Conservation (phyloP, 2,888 invertebrate species). For the Nebria salina region DNA sequence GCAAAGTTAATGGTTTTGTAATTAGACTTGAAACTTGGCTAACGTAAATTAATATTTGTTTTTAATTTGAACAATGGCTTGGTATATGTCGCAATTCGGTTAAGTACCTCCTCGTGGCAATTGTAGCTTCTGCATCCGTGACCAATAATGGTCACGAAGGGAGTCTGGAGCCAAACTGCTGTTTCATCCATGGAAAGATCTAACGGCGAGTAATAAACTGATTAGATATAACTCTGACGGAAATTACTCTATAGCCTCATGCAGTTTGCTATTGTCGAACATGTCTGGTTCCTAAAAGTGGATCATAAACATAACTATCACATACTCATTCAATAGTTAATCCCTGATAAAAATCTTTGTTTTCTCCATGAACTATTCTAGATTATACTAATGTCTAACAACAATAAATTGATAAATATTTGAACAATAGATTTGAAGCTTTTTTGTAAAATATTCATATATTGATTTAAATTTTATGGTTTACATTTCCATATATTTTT, state of each 20-base stretch:
- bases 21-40: not conserved
- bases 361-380: too few relatives aligned
- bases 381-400: too few relatives aligned
- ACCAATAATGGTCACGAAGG: not conserved
- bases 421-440: too few relatives aligned
- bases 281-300: too few relatives aligned
- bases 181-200: not conserved
- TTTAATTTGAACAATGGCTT: slow-evolving; percentile 6
- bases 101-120: not conserved
- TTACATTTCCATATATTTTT: too few relatives aligned
- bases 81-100: not conserved
- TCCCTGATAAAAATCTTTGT: too few relatives aligned
- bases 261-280: not conserved
- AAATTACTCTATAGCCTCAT: not conserved
- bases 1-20: not conserved
- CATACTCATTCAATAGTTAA: too few relatives aligned
- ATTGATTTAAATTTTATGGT: too few relatives aligned
- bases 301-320: too few relatives aligned
- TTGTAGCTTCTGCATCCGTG: not conserved
- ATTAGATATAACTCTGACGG: not conserved
- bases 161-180: not conserved
- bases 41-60: slow-evolving; percentile 20
- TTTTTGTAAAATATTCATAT: too few relatives aligned
- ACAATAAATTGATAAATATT: too few relatives aligned
- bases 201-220: slow-evolving; percentile 5